A percentile compares a stretch with the other conserved stretches of the same genome.
These are phyloP conservation scores for Onychomys torridus DNA, from an alignment of 2,797 vertebrate species.

Conservation along the genomic window DNA sequence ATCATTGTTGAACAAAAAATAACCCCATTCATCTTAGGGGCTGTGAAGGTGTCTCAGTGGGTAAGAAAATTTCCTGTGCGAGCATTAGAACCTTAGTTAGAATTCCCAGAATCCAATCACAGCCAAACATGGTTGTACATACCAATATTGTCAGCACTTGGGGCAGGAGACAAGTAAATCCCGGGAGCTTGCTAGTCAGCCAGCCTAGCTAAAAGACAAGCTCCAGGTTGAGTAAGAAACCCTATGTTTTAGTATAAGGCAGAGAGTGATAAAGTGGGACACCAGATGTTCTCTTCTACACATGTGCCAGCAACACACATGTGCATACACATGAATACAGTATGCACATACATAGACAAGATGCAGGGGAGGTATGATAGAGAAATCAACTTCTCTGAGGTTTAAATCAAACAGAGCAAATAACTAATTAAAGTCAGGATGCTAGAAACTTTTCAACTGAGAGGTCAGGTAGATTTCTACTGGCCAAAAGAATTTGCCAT, in stretches of 20 bases:
- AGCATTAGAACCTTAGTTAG: not conserved
- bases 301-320: not conserved
- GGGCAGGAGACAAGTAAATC: not conserved
- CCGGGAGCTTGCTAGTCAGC: not conserved
- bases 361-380: not conserved
- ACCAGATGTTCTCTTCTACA: not conserved
- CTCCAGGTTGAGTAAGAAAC: not conserved
- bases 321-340: not conserved
- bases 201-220: not conserved
- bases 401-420: not conserved
- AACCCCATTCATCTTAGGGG: not conserved
- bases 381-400: not conserved
- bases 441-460: not conserved
- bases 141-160: not conserved
- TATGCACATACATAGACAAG: not conserved
- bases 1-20: not conserved
- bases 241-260: not conserved
- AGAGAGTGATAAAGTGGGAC: not conserved
- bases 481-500: not conserved
- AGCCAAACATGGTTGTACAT: not conserved
- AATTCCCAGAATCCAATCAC: not conserved
- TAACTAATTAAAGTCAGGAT: not conserved
- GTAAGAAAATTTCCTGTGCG: not conserved
- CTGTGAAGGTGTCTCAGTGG: not conserved
- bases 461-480: not conserved